These are phyloP conservation scores for Acanthosepion pharaonis DNA, from an alignment of 2,888 invertebrate genomes.

Conservation along the genomic window DNA sequence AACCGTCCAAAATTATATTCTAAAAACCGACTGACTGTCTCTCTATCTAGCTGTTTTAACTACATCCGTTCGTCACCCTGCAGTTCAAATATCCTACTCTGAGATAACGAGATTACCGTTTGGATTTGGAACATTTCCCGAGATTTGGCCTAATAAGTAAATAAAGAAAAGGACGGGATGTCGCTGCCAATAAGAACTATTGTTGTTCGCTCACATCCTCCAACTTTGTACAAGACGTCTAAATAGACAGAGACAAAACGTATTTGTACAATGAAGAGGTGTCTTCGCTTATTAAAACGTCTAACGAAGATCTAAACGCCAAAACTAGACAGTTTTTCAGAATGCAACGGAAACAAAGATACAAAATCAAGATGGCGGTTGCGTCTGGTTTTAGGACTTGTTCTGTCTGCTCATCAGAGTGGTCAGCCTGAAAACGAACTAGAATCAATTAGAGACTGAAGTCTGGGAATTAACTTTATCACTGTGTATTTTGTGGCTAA, in stretches of 20 bases:
- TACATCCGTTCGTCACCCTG: not conserved
- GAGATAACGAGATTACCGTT: conserved; percentile 5
- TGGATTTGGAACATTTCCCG: conserved; percentile 33
- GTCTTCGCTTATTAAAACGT: not conserved
- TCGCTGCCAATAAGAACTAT: not conserved
- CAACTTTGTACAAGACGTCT: not conserved
- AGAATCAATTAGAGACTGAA: not conserved
- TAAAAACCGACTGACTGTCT: not conserved
- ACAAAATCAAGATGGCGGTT: not conserved
- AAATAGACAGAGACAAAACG: not conserved
- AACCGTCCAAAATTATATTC: not conserved
- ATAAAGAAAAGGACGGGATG: not conserved
- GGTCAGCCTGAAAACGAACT: not conserved
- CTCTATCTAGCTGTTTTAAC: not conserved
- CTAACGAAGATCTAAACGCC: not conserved
- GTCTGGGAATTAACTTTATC: not conserved
- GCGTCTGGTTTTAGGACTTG: not conserved
- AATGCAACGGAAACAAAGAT: not conserved
- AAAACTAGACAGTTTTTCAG: not conserved
- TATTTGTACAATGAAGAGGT: not conserved
- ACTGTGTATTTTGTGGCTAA: not conserved
- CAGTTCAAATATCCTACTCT: not conserved
- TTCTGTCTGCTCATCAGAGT: not conserved
- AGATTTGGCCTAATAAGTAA: not conserved
- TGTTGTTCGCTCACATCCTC: not conserved